phyloP scores from a whole-genome alignment of 2,888 invertebrate genomes.

The Zele albiditarsus region DNA sequence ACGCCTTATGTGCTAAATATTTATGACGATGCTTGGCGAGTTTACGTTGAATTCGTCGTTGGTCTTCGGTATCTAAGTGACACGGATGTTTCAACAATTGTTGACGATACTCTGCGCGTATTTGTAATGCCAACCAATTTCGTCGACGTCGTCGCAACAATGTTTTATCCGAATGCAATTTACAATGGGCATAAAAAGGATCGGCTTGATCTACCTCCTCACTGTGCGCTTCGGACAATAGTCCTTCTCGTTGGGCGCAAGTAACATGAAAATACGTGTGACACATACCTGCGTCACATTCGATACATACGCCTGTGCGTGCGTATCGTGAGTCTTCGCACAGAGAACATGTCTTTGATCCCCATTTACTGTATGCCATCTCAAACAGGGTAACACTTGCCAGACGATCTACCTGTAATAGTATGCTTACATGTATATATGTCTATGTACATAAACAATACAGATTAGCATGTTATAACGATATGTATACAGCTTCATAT shows the following conservation, averaged over 20 bases:
- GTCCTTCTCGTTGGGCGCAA: conserved; percentile 94
- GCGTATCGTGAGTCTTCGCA: conserved; percentile 92
- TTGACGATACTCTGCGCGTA: conserved; percentile 82
- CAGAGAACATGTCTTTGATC: conserved; percentile 91
- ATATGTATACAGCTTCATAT: neutral
- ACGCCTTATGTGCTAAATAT: conserved; percentile 83
- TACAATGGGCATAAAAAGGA: conserved; percentile 98
- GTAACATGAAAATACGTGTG: conserved; percentile 98
- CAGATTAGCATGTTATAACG: neutral
- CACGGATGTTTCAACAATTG: conserved; percentile 76
- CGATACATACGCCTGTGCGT: conserved; percentile 95
- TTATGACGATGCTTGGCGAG: conserved; percentile 89
- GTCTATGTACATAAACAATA: conserved; percentile 19
- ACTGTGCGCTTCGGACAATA: conserved; percentile 92
- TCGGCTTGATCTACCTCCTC: conserved; percentile 94
- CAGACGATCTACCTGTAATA: conserved; percentile 82
- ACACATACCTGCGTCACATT: conserved; percentile 99
- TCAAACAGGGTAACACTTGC: conserved; percentile 96
- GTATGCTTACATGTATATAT: too few relatives aligned
- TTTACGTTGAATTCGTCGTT: conserved; percentile 85
- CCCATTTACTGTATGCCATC: conserved; percentile 98
- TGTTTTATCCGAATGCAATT: conserved; percentile 94
- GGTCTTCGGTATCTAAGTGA: conserved; percentile 80
- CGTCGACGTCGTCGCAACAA: conserved; percentile 85
- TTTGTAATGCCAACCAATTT: conserved; percentile 90